Evolutionary conservation across 2,888 invertebrate species (phyloP), one percentile per base, ranked within the genome.

Genomic region (Drosophila kambysellisi): DNA sequence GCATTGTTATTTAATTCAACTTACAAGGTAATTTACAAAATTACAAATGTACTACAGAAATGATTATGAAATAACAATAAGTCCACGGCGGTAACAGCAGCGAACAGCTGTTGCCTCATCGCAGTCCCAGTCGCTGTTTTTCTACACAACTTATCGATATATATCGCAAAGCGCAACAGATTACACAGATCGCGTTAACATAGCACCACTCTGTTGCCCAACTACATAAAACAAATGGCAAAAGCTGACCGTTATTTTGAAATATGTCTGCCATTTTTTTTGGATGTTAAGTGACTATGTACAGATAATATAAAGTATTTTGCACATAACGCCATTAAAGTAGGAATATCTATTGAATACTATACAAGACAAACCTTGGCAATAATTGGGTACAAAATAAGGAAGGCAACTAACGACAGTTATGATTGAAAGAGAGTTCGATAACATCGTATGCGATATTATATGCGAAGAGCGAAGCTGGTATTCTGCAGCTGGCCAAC

Each of bases 31-130:
- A 70, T 70, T 65, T 68, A 17, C n/a, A 33, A 37, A 33, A 46
- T n/a, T 25, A 15, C 11, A 43, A 63, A 67, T 33, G 20, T 39
- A 20, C 9, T 35, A 50, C 25, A 20, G 8, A 57, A 65, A 53
- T 54, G 65, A 76, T 81, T 79, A 79, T 79, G 77, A 79, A 79
- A 76, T 79, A 79, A 76, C 69, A 79, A 76, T 62, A 67, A 64
- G 35, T 48, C 51, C 57, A 43, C 39, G 30, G 46, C 56, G n/a
- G 56, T 48, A 41, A 59, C 43, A 50, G 50, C 29, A 43, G 30
- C 30, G 3, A 79, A 46, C 76, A 76, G 76, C 76, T 76, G 76
- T 62, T 72, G 3, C 2, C 11, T 39, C 17, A 37, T 33, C 35
- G 20, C 52, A 39, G 6, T 39, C 17, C 5, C 53, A 43, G 48